phyloP scores from a whole-genome alignment of 2,888 invertebrate genomes.

The Lithophane ornitopus region DNA sequence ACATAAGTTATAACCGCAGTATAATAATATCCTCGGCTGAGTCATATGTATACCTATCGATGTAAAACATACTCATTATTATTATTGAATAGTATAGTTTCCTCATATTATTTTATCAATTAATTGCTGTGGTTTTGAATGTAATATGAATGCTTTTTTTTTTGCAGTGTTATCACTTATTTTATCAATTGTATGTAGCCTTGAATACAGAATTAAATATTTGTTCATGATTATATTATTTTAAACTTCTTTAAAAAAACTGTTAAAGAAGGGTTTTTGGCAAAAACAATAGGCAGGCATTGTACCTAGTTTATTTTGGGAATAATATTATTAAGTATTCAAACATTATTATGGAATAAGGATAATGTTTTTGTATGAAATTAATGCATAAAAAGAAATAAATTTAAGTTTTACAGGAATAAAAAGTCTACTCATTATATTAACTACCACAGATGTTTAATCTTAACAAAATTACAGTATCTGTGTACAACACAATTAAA shows the following conservation, averaged over 20 bases:
- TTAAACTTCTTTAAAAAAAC: background rate
- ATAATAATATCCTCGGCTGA: slow-evolving; percentile 13
- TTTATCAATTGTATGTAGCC: slow-evolving; percentile 6
- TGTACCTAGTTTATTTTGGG: background rate
- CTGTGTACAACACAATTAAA: background rate
- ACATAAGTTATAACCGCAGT: slow-evolving; percentile 12
- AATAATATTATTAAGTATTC: background rate
- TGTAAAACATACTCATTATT: slow-evolving; percentile 28
- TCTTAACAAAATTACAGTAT: background rate
- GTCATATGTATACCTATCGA: slow-evolving; percentile 22
- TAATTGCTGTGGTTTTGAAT: slow-evolving; percentile 46
- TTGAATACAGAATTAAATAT: background rate
- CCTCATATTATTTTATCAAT: slow-evolving; percentile 26
- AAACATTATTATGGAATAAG: no score
- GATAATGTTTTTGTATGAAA: background rate
- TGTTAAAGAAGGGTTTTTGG: background rate
- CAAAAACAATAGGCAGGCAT: background rate
- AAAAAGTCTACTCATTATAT: no score
- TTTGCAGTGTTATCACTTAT: slow-evolving; percentile 1
- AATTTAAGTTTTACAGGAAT: background rate
- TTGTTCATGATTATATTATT: background rate
- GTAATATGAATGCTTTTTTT: background rate
- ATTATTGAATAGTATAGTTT: slow-evolving; percentile 30
- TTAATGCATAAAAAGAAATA: background rate
- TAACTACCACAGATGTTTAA: background rate